A percentile compares a stretch with the other conserved stretches of the same genome.
Evolutionary conservation across 2,888 invertebrate genomes (phyloP).

Genomic region (Axea sp.): DNA sequence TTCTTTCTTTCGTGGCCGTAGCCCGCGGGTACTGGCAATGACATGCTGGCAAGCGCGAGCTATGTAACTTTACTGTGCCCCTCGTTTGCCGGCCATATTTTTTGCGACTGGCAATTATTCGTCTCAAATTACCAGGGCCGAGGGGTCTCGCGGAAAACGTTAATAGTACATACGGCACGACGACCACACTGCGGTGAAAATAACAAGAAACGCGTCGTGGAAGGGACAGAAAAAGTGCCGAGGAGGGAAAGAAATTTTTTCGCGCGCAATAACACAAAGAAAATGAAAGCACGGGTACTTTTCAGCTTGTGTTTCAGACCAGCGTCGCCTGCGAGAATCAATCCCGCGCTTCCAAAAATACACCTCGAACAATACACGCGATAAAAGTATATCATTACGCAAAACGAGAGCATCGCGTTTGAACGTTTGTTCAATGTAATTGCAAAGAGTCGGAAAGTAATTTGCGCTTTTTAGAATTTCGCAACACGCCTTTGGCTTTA

Average conservation of each 20-base stretch:
- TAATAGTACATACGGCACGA: constrained; percentile 64
- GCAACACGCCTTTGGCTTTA: constrained; percentile 8
- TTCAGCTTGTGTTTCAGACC: too few relatives aligned
- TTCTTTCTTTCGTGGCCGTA: constrained; percentile 64
- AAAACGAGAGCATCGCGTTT: not conserved
- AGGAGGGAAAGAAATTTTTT: constrained; percentile 29
- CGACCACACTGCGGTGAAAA: constrained; percentile 47
- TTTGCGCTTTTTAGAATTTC: constrained; percentile 22
- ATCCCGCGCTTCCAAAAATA: constrained; percentile 16
- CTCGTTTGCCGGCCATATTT: constrained; percentile 70
- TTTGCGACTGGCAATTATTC: constrained; percentile 74
- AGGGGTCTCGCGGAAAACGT: constrained; percentile 71
- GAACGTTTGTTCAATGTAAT: constrained; percentile 1
- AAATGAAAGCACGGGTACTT: constrained; percentile 14
- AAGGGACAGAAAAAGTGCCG: constrained; percentile 49
- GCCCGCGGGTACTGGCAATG: constrained; percentile 72
- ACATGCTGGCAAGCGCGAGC: constrained; percentile 72
- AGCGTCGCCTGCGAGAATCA: constrained; percentile 5
- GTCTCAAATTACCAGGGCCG: constrained; percentile 72
- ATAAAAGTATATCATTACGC: constrained; percentile 15
- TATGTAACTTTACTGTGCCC: constrained; percentile 67
- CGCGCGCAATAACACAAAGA: constrained; percentile 31
- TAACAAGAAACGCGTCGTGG: constrained; percentile 49
- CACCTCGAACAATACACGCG: constrained; percentile 5
- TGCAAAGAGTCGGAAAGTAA: constrained; percentile 2